phyloP scores from a whole-genome alignment of 2,888 invertebrate species.

The Drosophila nigritarsus region DNA sequence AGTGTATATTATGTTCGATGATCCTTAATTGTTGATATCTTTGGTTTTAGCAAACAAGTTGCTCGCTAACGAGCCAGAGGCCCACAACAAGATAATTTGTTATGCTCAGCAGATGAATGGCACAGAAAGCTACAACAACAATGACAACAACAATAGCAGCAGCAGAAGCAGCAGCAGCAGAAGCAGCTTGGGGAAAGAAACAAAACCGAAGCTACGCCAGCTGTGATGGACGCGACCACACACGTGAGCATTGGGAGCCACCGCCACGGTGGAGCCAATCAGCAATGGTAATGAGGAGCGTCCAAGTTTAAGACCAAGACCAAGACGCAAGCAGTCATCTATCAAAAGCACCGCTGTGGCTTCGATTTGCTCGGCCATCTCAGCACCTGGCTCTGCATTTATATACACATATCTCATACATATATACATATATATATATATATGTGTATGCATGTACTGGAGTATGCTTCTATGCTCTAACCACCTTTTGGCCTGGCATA shows the following conservation, averaged over 20 bases:
- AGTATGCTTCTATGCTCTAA: constrained; percentile 13
- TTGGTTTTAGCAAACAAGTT: constrained; percentile 64
- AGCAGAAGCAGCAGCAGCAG: not conserved
- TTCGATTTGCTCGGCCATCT: constrained; percentile 60
- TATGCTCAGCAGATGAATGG: constrained; percentile 63
- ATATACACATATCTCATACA: not conserved
- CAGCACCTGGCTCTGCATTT: constrained; percentile 36
- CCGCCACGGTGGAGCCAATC: constrained; percentile 59
- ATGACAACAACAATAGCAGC: constrained; percentile 26
- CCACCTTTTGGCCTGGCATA: constrained; percentile 48
- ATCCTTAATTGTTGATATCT: constrained; percentile 39
- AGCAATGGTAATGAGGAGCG: constrained; percentile 72
- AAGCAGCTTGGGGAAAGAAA: constrained; percentile 18
- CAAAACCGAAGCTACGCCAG: constrained; percentile 44
- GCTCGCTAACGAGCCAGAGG: constrained; percentile 69
- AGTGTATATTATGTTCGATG: constrained; percentile 51
- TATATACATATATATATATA: not conserved
- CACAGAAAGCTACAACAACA: constrained; percentile 34
- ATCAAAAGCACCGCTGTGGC: constrained; percentile 70
- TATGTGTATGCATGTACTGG: constrained; percentile 8
- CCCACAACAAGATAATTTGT: constrained; percentile 73
- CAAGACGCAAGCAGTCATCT: constrained; percentile 58
- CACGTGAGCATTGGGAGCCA: constrained; percentile 58
- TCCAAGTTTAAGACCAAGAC: constrained; percentile 41
- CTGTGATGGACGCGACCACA: constrained; percentile 73